These are phyloP conservation scores for Nemotelus pantherinus DNA, from an alignment of 2,888 invertebrate genomes.

Conservation along the genomic window DNA sequence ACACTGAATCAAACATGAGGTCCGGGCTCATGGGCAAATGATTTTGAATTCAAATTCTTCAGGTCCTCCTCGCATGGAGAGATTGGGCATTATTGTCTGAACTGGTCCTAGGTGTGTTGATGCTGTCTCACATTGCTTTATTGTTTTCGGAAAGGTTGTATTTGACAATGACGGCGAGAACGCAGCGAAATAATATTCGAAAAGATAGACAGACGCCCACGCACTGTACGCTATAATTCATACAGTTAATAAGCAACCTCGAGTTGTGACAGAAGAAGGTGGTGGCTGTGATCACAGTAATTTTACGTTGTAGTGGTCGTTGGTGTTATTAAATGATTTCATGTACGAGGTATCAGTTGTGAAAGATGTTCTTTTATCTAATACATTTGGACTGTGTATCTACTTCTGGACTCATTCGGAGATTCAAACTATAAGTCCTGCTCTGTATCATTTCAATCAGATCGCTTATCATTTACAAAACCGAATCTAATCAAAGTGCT, in stretches of 20 bases:
- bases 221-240: not conserved
- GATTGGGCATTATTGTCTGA: not conserved
- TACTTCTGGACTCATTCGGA: too few species aligned
- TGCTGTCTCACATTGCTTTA: conserved; percentile 3
- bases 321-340: too few species aligned
- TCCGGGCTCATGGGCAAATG: conserved; percentile 12
- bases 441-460: too few species aligned
- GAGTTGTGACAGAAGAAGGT: not conserved
- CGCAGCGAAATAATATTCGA: not conserved
- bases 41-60: conserved; percentile 24
- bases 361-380: too few species aligned
- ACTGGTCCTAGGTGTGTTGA: not conserved
- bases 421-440: too few species aligned
- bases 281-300: too few species aligned
- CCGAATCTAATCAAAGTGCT: too few species aligned
- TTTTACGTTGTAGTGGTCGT: too few species aligned
- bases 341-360: too few species aligned
- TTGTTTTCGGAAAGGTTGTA: not conserved
- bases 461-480: too few species aligned
- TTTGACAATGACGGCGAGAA: conserved; percentile 2
- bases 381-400: too few species aligned
- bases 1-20: conserved; percentile 44
- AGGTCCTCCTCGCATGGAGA: conserved; percentile 19
- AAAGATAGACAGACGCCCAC: conserved; percentile 1
- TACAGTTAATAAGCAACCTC: not conserved